Conservation (phyloP, 2,113 vertebrate species). For the Mugil cephalus region DNA sequence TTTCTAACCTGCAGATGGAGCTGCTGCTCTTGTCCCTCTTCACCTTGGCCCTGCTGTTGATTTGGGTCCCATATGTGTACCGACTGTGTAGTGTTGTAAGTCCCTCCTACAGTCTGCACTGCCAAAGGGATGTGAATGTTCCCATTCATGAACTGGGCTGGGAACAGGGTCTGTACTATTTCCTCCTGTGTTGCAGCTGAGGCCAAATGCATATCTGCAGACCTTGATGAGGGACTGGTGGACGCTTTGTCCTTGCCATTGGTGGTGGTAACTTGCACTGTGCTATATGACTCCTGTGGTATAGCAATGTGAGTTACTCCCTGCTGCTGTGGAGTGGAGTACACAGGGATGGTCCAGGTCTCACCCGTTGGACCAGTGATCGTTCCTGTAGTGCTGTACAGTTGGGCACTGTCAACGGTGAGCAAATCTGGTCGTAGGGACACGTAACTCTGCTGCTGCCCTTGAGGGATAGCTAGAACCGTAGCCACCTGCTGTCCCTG, state of each 20-base stretch:
- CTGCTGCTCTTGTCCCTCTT: conserved; percentile 88
- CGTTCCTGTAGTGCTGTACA: conserved; percentile 97
- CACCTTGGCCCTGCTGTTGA: conserved; percentile 88
- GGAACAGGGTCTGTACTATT: conserved; percentile 97
- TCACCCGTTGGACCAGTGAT: conserved; percentile 98
- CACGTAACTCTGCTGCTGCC: conserved; percentile 97
- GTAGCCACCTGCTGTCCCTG: conserved; percentile 96
- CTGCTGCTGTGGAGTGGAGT: conserved; percentile 95
- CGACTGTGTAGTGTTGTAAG: conserved; percentile 94
- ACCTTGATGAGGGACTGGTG: conserved; percentile 45
- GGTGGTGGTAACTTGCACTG: conserved; percentile 91
- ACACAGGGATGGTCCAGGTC: conserved; percentile 99
- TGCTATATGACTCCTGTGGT: conserved; percentile 96
- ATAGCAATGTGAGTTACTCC: conserved; percentile 98
- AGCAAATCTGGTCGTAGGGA: conserved; percentile 97
- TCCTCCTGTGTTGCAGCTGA: conserved; percentile 91
- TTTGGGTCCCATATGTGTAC: conserved; percentile 99
- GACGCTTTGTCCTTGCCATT: conserved; percentile 89
- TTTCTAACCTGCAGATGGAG: conserved; percentile 92
- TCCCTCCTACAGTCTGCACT: conserved; percentile 96
- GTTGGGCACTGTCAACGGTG: conserved; percentile 97
- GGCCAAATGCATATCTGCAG: conserved; percentile 62
- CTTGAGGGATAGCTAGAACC: conserved; percentile 96
- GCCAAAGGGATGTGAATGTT: conserved; percentile 99
- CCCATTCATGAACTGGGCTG: conserved; percentile 99